These are phyloP conservation scores for Fragum sueziense DNA, from an alignment of 2,888 invertebrate genomes.

Conservation along the genomic window DNA sequence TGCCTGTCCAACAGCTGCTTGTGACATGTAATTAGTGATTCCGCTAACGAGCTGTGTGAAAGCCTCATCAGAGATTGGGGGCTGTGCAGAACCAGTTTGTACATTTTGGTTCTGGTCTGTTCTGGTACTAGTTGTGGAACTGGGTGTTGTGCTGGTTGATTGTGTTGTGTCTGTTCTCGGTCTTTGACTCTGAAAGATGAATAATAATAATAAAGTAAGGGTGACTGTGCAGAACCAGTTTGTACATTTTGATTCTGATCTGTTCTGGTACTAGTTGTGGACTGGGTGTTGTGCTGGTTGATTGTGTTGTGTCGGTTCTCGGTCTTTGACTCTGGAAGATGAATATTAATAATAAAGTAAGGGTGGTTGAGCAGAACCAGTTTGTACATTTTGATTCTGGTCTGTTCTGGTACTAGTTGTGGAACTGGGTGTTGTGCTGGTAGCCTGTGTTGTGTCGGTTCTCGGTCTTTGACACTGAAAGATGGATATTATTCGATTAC, in stretches of 20 bases:
- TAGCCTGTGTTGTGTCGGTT: slow-evolving; percentile 21
- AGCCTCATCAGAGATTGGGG: slow-evolving; percentile 71
- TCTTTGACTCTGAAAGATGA: slow-evolving; percentile 19
- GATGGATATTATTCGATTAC: too few species aligned
- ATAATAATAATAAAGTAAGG: too few species aligned
- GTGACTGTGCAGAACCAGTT: not conserved
- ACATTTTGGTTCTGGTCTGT: slow-evolving; percentile 34
- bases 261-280: slow-evolving; percentile 16
- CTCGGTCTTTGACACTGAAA: slow-evolving; percentile 20
- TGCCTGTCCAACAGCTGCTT: slow-evolving; percentile 72
- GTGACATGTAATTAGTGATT: slow-evolving; percentile 71
- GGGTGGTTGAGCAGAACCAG: slow-evolving; percentile 3
- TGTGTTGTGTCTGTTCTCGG: slow-evolving; percentile 18
- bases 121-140: slow-evolving; percentile 10
- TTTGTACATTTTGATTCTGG: slow-evolving; percentile 32
- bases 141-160: slow-evolving; percentile 34
- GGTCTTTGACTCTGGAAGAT: slow-evolving; percentile 21
- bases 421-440: slow-evolving; percentile 33
- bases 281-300: slow-evolving; percentile 35
- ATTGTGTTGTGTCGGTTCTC: slow-evolving; percentile 14
- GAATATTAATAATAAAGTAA: too few species aligned
- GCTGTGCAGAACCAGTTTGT: slow-evolving; percentile 1
- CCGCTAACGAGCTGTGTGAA: slow-evolving; percentile 76
- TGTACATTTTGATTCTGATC: slow-evolving; percentile 35
- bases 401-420: slow-evolving; percentile 18